Base-by-base conservation (phyloP, 1,140 invertebrate species). In the Bombus terrestris region DNA sequence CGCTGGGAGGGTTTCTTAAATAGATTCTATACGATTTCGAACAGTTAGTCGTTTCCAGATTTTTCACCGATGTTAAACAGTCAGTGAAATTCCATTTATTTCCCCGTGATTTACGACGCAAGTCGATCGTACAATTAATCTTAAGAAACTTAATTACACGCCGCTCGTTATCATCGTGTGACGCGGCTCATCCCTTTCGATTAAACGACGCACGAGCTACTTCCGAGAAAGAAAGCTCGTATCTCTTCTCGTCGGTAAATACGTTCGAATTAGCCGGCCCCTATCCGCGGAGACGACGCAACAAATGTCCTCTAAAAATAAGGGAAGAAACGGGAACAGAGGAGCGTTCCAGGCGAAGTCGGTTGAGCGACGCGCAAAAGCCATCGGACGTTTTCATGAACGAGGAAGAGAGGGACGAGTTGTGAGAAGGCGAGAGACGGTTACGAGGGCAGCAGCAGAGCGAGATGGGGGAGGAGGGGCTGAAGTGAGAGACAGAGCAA, bases 301-400 rank as follows among this genome's bases (percentile, higher is more conserved):
- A 80, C 76, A 64, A 85, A 80, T 73, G 68, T 80, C 68, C 66
- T 59, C 83, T 59, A 80, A 85, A 84, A 69, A 69, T 75, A 37
- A 72, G 71, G 66, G 59, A 25, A 57, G 73, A 47, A 72, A 81
- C 39, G 57, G 39, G 57, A 75, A 62, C 53, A 35, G 59, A 28
- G 25, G 22, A 59, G 81, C 69, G 77, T 77, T 81, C 72, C 80
- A 81, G 64, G 37, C 75, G 71, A 74, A 80, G 53, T 79, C 75
- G 85, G 37, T 72, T 64, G 64, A 85, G 64, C 80, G 74, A 64
- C 74, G 74, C 68, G 85, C 85, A 75, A 86, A 79, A 82, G 81
- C 85, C 80, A 83, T 47, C 72, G 80, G 79, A 66, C 69, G 79
- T 73, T 77, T 59, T 83, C 74, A 39, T 53, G 68, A 57, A 68